Evolutionary conservation across 2,113 vertebrate genomes (phyloP), one percentile per base, ranked within the genome.

Genomic region (Rhea americana): DNA sequence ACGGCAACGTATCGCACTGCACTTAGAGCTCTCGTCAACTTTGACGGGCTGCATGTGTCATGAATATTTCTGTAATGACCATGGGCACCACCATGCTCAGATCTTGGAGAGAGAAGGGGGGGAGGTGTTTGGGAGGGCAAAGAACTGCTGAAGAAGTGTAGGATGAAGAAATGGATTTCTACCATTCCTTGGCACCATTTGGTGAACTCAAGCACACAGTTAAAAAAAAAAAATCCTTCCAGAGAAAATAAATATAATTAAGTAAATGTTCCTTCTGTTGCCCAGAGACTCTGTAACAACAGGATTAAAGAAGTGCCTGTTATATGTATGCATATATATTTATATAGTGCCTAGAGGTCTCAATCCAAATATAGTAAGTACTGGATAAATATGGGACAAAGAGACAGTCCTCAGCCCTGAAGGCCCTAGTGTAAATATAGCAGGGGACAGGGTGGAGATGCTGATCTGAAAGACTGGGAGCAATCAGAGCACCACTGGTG

Each of bases 21-120:
- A 75, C 89, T 26, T 4, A 3, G 74, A 89, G 85, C 89, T 97
- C 95, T 93, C 95, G 85, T 76, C 77, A 25, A 92, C 86, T 65
- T 24, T 73, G 92, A 93, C 72, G 68, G 90, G 58, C 81, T 63
- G 88, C 3, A 30, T 2, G 67, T 59, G 41, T 70, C 13, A 3
- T 2, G 83, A 83, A 62, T 77, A 26, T 24, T 67, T 91, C 88
- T 82, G 41, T 88, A 80, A 77, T 58, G 68, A 75, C 82, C 68
- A 45, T 0, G 17, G 91, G 66, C 85, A 92, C 58, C 81, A 55
- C 51, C 32, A 43, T 43, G 62, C 22, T 56, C 0, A 0, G 11
- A 26, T 24, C 92, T 56, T 8, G 11, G 26, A 72, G 56, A 65
- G 68, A 68, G 24, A 75, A 35, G 35, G 35, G 35, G 35, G 16